phyloP scores from a whole-genome alignment of 2,797 vertebrate species.

The Galago senegalensis region DNA sequence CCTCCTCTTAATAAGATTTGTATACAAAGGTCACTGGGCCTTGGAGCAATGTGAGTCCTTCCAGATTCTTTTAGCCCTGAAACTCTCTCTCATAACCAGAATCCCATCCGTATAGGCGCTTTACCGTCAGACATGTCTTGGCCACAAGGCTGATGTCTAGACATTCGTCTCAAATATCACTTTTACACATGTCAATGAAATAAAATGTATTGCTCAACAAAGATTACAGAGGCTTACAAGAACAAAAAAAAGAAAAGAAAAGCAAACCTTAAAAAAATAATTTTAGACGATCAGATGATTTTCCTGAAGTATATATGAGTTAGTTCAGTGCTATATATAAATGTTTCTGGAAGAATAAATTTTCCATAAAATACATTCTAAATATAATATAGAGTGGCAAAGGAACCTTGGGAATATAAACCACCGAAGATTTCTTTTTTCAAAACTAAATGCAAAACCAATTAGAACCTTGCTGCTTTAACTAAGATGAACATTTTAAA shows the following conservation, averaged over 20 bases:
- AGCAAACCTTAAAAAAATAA: neutral
- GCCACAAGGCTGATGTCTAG: neutral
- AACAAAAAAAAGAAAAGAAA: neutral
- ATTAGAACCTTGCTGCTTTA: constrained; percentile 45
- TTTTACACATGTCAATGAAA: neutral
- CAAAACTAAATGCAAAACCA: constrained; percentile 53
- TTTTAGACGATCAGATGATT: neutral
- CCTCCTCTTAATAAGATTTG: neutral
- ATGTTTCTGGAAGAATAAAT: constrained; percentile 53
- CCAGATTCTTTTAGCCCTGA: neutral
- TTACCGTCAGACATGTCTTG: neutral
- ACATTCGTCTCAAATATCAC: neutral
- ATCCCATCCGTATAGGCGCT: neutral
- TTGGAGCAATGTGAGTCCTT: neutral
- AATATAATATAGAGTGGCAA: constrained; percentile 19
- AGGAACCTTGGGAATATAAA: constrained; percentile 29
- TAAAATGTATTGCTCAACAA: neutral
- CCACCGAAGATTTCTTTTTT: neutral
- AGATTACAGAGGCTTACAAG: constrained; percentile 22
- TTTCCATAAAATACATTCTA: constrained; percentile 30
- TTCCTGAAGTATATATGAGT: neutral
- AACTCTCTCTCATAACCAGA: neutral
- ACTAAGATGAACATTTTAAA: constrained; percentile 35
- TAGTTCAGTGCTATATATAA: constrained; percentile 39
- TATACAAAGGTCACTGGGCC: neutral